Base-by-base conservation (phyloP, 2,113 vertebrate species). In the Varanus komodoensis region DNA sequence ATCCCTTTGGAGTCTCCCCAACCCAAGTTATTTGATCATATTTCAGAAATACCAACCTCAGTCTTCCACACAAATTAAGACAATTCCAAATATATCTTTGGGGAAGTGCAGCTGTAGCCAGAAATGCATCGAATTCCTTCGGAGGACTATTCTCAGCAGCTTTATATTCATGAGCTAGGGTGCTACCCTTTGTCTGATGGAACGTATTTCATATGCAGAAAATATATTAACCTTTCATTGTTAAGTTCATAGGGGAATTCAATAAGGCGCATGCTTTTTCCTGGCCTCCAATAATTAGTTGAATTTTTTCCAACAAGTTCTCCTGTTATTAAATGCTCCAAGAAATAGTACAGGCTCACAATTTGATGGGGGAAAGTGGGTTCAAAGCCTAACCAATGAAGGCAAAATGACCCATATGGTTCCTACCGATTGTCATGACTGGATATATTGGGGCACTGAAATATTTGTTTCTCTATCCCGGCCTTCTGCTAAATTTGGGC, bases 201-300 rank as follows among this genome's bases (percentile, higher is more conserved):
- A 77, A 87, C 71, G 82, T 27, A 75, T 74, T 81, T 87, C 79
- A 83, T 23, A 87, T 52, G 23, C 77, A 32, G 86, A 83, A 91
- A 67, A 83, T 87, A 81, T 90, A 90, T 90, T 87, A 90, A 90
- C 85, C 89, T 90, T 87, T 90, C 85, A 77, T 86, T 89, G 79
- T 75, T 74, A 74, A 75, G 89, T 90, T 90, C 89, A 82, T 80
- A 87, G 85, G 85, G 79, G 85, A 82, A 87, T 83, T 87, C 81
- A 77, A 77, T 57, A 67, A 75, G 79, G 69, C 73, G 34, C 68
- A 38, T 38, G 61, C 82, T 87, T 89, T 69, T 48, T 90, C 61
- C 48, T 67, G 38, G 34, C 57, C 32, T 71, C 71, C 1, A 27
- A 87, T 90, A 90, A 87, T 90, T 87, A 87, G 69, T 87, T 83